Percentiles rank a stretch among this genome's conserved stretches.
These are phyloP conservation scores for Atherinosoma microstoma DNA, from an alignment of 2,797 vertebrate genomes.

Conservation along the genomic window DNA sequence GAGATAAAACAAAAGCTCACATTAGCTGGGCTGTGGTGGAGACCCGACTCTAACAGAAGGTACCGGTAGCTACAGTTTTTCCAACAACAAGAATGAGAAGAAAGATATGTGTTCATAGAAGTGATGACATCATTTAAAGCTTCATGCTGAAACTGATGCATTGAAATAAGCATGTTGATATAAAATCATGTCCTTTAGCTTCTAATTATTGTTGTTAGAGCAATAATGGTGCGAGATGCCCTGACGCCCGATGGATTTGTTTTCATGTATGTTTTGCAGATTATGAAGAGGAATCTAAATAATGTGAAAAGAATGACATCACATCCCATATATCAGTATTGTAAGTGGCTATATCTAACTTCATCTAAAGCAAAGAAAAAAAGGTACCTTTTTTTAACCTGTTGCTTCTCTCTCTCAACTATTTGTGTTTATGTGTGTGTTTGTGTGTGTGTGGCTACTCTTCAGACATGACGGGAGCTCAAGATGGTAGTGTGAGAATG, in stretches of 20 bases:
- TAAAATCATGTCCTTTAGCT: not conserved
- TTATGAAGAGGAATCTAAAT: conserved; percentile 98
- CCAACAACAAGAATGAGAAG: no score
- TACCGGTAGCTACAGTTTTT: not conserved
- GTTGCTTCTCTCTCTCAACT: not conserved
- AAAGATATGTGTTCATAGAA: not conserved
- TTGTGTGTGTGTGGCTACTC: conserved; percentile 39
- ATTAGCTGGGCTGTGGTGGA: no score
- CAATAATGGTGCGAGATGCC: not conserved
- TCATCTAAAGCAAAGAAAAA: not conserved
- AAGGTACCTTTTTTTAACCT: not conserved
- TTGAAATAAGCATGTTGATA: not conserved
- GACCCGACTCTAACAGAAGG: not conserved
- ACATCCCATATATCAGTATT: conserved; percentile 96
- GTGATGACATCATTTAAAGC: not conserved
- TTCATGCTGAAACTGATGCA: not conserved
- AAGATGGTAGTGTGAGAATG: conserved; percentile 98
- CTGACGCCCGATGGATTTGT: not conserved
- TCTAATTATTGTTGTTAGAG: not conserved
- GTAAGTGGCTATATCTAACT: conserved; percentile 84
- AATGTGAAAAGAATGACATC: conserved; percentile 99
- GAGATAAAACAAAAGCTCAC: not conserved
- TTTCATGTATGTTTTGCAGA: conserved; percentile 74
- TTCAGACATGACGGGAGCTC: conserved; percentile 95
- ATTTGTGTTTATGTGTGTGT: conserved; percentile 35